Percentiles rank a stretch among this genome's conserved stretches.
phyloP scores from a whole-genome alignment of 2,797 vertebrate species.

The Aselliscus stoliczkanus region DNA sequence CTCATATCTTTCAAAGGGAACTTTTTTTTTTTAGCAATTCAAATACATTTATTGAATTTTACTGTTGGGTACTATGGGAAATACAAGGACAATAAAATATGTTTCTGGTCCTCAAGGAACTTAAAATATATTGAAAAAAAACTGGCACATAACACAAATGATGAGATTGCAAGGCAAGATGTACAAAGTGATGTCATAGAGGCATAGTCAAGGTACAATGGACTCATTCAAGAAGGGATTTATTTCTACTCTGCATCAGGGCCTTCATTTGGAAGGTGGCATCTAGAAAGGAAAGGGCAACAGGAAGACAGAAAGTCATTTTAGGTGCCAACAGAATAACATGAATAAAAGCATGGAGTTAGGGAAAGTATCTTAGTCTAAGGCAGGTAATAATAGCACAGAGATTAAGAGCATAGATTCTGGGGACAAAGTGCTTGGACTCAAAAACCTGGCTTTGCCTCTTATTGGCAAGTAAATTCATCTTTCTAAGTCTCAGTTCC shows the following conservation, averaged over 20 bases:
- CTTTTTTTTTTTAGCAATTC: not conserved
- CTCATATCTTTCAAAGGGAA: not conserved
- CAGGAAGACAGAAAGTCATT: not conserved
- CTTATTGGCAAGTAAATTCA: not conserved
- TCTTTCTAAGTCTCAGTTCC: not conserved
- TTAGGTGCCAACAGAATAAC: not conserved
- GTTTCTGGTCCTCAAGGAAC: not conserved
- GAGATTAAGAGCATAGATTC: not conserved
- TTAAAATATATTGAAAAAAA: not conserved
- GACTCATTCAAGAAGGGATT: not conserved
- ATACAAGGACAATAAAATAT: not conserved
- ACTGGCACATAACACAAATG: not conserved
- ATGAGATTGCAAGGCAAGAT: not conserved
- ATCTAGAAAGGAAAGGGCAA: not conserved
- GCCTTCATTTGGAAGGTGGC: not conserved
- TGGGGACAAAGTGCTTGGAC: not conserved
- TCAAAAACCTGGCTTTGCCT: not conserved
- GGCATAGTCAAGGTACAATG: not conserved
- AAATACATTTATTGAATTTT: conserved; percentile 13
- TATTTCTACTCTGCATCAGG: not conserved
- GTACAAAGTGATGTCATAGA: not conserved
- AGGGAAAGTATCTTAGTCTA: not conserved
- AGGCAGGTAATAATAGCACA: not conserved
- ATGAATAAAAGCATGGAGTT: not conserved
- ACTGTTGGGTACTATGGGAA: not conserved